Evolutionary conservation across 2,797 vertebrate genomes (phyloP), one percentile per base, ranked within the genome.

Genomic region (Gobio occitaniae): DNA sequence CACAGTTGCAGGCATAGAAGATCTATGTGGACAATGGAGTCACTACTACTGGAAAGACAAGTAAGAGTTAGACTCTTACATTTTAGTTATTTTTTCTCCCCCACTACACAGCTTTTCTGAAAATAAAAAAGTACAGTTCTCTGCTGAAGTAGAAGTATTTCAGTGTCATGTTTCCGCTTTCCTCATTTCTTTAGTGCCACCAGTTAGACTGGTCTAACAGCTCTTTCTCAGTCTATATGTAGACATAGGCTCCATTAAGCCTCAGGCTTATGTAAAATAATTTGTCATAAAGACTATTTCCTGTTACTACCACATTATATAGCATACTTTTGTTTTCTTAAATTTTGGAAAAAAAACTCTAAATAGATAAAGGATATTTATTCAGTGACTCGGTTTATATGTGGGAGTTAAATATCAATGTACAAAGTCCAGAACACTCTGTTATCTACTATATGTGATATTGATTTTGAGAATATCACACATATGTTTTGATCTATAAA

Each of bases 31-130:
- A 90, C 98, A 99, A 61, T 99, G 98, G 98, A 97, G 97, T 90
- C 98, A 97, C 93, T 97, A 97, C 93, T 98, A 97, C 88, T 98
- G 97, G 97, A 99, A 97, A 95, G 98, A 99, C 93, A 99, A 98
- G 98, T 99, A 97, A 95, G 96, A 85, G 0, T 17, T 29, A 38
- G 10, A 19, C 32, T 77, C 29, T 47, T 47, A 4, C 44, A 21
- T 38, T 13, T 4, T 36, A 25, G 19, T 44, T 25, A 25, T 25
- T 25, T 25, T 25, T 25, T 25, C 25, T 25, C 25, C 25, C 25
- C 25, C 25, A 25, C 2, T 32, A 54, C 48, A 75, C 29, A 54
- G 48, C 48, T 52, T 63, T 66, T 52, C 36, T 21, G 17, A 36
- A 5, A 13, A 32, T 15, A 32, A 32, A 32, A 32, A 32, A 25